These are phyloP conservation scores for Melozone crissalis DNA, from an alignment of 2,113 vertebrate species.

Conservation along the genomic window DNA sequence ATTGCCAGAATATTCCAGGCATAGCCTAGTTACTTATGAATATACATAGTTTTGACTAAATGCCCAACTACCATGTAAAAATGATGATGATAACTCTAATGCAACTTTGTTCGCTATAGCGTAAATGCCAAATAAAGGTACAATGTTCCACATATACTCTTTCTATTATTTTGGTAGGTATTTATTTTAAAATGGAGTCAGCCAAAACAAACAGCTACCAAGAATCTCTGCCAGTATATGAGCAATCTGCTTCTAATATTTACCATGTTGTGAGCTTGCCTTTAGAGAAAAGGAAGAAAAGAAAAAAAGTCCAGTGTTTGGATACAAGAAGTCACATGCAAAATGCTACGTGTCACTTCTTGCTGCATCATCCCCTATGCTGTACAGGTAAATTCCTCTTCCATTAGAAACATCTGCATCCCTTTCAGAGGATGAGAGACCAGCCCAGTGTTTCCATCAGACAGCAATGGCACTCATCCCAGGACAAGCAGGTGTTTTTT, in stretches of 20 bases:
- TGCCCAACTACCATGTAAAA: neutral
- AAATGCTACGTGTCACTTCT: neutral
- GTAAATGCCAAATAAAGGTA: neutral
- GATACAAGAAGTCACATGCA: neutral
- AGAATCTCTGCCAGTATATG: conserved; percentile 8
- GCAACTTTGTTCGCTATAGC: neutral
- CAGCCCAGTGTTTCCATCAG: neutral
- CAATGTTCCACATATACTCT: neutral
- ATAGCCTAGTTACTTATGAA: neutral
- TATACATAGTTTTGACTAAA: neutral
- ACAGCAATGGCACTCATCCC: neutral
- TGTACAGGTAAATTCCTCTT: neutral
- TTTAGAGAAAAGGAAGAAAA: neutral
- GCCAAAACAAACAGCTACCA: conserved; percentile 20
- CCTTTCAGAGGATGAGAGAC: neutral
- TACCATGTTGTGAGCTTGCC: neutral
- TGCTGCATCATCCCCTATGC: neutral
- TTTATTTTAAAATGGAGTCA: neutral
- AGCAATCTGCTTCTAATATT: conserved; percentile 32
- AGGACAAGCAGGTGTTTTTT: conserved; percentile 43
- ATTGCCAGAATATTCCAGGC: neutral
- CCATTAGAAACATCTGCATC: neutral
- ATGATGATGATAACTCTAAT: neutral
- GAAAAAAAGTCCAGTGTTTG: neutral
- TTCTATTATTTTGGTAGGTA: neutral